Base-by-base conservation (phyloP, 1,140 invertebrate species). In the Lepidostoma basale region DNA sequence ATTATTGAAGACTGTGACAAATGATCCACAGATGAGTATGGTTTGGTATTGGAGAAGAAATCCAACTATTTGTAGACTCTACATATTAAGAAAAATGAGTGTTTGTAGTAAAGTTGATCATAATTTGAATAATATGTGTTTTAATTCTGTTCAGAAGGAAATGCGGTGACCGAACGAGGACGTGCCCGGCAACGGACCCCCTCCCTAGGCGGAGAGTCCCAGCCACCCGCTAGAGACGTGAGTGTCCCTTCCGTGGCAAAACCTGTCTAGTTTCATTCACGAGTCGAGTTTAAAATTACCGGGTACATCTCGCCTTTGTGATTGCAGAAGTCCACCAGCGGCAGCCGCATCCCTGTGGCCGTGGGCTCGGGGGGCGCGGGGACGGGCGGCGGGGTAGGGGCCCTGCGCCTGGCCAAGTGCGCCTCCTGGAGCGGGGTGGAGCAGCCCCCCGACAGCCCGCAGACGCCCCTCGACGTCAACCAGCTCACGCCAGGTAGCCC, bases 391-490 rank as follows among this genome's bases (percentile, higher is more conserved):
- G 76, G 78, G 28, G 36, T n/a, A n/a, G 77, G 78, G 28, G 54
- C 64, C 36, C 69, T 75, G 30, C 73, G 79, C 10, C 76, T 85
- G 45, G 83, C 83, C 67, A 86, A 86, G 74, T 85, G 85, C 74
- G 83, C 84, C 22, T 86, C 84, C 5, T 86, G 85, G 85, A 81
- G 81, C 67, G 84, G 84, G 1, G 79, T 77, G 59, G 80, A 77
- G 25, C 52, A 67, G 33, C 62, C 68, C 20, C 67, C 68, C 1
- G 68, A 73, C 14, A 68, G 64, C 49, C 68, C 64, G 16, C 64
- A 68, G 44, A 70, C 68, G n/a, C 72, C 68, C 12, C 45, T 68
- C 14, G 72, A 67, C 23, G 65, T 73, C n/a, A 68, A 67, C 47
- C 64, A 70, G 20, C 72, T 78, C 52, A 77, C 75, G 65, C 56